Evolutionary conservation across 23 tunicate genomes (phyloP).

Genomic region (Trididemnum clinides): DNA sequence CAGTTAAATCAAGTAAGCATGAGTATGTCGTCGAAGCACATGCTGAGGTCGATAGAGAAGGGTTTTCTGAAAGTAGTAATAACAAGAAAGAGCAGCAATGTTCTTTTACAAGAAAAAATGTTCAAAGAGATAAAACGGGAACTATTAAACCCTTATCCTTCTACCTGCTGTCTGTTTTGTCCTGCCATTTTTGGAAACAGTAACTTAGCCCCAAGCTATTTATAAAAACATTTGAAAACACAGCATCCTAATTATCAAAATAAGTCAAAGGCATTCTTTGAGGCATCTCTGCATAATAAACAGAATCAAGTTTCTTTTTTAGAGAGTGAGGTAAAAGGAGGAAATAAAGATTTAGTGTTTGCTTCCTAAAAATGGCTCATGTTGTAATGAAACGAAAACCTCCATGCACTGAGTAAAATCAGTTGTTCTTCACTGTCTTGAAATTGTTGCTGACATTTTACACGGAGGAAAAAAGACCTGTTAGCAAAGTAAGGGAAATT

Average conservation of each 20-base stretch:
- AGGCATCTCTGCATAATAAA: neutral
- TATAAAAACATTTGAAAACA: neutral
- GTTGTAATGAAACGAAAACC: neutral
- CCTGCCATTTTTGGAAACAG: neutral
- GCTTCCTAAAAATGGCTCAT: too few relatives aligned
- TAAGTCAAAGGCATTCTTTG: neutral
- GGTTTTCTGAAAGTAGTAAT: neutral
- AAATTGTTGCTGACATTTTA: too few relatives aligned
- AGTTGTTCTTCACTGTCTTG: conserved; percentile 11
- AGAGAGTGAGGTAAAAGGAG: too few relatives aligned
- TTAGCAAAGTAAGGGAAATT: neutral
- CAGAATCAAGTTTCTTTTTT: too few relatives aligned
- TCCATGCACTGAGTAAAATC: neutral
- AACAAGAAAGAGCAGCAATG: neutral
- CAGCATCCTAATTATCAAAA: too few relatives aligned
- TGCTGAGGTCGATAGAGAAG: too few relatives aligned
- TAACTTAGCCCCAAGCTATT: neutral
- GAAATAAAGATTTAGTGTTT: too few relatives aligned
- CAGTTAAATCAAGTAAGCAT: too few relatives aligned
- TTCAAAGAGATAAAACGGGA: too few relatives aligned
- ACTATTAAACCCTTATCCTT: neutral
- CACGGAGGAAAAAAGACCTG: conserved; percentile 22
- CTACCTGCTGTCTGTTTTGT: neutral
- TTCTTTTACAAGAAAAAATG: neutral
- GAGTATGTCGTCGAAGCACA: too few relatives aligned